phyloP scores from a whole-genome alignment of 35 echinoderm and acorn worm genomes.

The Ptychodera flava region DNA sequence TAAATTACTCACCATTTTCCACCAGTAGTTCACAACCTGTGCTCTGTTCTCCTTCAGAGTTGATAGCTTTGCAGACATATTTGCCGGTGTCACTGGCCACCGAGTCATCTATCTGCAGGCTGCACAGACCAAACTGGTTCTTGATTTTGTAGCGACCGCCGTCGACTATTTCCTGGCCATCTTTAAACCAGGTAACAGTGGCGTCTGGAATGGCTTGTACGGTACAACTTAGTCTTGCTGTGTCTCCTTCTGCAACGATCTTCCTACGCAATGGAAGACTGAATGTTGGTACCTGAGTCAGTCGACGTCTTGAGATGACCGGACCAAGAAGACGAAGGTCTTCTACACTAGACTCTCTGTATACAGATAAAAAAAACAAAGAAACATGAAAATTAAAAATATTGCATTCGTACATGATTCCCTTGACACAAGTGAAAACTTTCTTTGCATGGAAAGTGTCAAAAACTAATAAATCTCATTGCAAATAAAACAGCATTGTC shows the following conservation, averaged over 20 bases:
- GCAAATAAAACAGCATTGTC: not conserved
- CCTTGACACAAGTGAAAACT: not conserved
- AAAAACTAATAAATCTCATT: not conserved
- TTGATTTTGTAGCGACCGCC: slow-evolving; percentile 56
- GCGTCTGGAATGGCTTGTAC: slow-evolving; percentile 77
- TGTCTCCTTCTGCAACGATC: slow-evolving; percentile 54
- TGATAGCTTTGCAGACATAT: slow-evolving; percentile 66
- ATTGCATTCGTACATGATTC: too few relatives aligned
- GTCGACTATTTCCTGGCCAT: slow-evolving; percentile 43
- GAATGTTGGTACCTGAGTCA: slow-evolving; percentile 61
- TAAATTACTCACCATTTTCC: slow-evolving; percentile 87
- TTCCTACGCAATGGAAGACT: slow-evolving; percentile 87
- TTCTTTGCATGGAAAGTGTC: not conserved
- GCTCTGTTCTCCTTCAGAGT: slow-evolving; percentile 62
- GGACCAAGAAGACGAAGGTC: slow-evolving; percentile 21
- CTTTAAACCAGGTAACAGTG: slow-evolving; percentile 72
- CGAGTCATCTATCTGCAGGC: slow-evolving; percentile 54
- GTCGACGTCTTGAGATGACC: slow-evolving; percentile 17
- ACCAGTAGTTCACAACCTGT: slow-evolving; percentile 80
- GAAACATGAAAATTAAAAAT: not conserved
- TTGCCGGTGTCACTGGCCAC: slow-evolving; percentile 70
- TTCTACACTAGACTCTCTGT: slow-evolving; percentile 72
- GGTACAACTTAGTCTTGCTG: slow-evolving; percentile 71
- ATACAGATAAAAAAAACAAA: not conserved
- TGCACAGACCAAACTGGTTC: slow-evolving; percentile 63